Conservation (phyloP, 2,113 vertebrate species). For the Gasterosteus nipponicus region DNA sequence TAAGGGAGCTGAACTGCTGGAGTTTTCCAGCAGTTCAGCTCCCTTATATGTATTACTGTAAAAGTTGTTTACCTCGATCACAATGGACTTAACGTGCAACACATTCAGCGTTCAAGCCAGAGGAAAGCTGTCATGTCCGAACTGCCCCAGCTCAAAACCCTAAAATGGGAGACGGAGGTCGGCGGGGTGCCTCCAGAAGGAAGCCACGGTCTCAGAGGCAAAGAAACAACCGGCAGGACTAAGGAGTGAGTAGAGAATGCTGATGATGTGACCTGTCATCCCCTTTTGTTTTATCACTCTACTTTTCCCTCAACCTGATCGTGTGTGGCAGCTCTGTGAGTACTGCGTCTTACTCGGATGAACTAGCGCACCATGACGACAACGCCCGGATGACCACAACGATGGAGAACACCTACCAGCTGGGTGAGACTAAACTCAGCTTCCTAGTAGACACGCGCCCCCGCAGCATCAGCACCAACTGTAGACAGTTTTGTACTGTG, state of each 20-base stretch:
- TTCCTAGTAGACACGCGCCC: neutral
- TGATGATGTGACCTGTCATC: neutral
- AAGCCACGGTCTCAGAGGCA: conserved; percentile 75
- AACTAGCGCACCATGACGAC: conserved; percentile 81
- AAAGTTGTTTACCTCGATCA: neutral
- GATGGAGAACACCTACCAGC: conserved; percentile 87
- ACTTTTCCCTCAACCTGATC: neutral
- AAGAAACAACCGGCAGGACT: conserved; percentile 65
- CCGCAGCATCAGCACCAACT: neutral
- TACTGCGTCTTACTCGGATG: conserved; percentile 81
- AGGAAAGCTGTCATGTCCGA: conserved; percentile 75
- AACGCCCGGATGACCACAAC: conserved; percentile 58
- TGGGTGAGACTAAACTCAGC: conserved; percentile 75
- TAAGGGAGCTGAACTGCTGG: neutral
- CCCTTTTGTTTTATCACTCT: neutral
- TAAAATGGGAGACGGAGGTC: conserved; percentile 80
- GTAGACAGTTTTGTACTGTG: neutral
- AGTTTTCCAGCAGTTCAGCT: neutral
- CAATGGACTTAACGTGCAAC: neutral
- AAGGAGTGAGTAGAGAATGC: conserved; percentile 82
- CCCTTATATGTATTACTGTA: neutral
- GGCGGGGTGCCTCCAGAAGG: conserved; percentile 76
- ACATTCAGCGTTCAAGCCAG: neutral
- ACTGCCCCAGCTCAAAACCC: conserved; percentile 48
- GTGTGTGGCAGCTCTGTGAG: conserved; percentile 80